These are phyloP conservation scores for Sturnira hondurensis DNA, from an alignment of 2,113 vertebrate genomes.

Conservation along the genomic window DNA sequence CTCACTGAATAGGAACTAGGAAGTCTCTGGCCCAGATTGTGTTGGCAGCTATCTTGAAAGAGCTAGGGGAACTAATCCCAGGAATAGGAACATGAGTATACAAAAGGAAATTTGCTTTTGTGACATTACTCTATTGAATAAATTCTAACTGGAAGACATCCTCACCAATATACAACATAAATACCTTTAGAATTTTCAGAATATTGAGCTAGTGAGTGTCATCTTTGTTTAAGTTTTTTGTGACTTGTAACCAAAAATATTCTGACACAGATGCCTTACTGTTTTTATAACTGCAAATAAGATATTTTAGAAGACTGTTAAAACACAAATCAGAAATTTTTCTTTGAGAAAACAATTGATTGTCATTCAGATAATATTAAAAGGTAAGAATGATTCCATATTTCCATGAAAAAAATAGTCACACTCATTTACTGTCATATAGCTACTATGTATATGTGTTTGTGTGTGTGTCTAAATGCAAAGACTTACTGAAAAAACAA, in stretches of 20 bases:
- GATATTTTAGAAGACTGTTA: background rate
- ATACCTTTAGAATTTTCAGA: background rate
- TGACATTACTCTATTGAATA: background rate
- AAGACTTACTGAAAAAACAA: background rate
- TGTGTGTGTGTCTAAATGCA: background rate
- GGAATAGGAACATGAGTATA: background rate
- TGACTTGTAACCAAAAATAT: conserved; percentile 22
- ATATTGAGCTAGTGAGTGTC: background rate
- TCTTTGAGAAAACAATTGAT: background rate
- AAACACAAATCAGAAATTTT: conserved; percentile 3
- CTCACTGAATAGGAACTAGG: background rate
- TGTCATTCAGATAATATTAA: background rate
- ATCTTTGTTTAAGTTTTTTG: background rate
- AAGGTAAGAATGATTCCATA: background rate
- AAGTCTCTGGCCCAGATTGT: background rate
- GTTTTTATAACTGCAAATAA: conserved; percentile 19
- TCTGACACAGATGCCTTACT: background rate
- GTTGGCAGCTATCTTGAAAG: background rate
- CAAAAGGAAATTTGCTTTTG: background rate
- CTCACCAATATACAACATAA: background rate
- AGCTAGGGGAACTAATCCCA: background rate
- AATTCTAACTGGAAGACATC: conserved; percentile 9
- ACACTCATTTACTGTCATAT: background rate
- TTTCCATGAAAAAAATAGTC: background rate
- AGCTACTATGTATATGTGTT: background rate